These are phyloP conservation scores for Anguilla rostrata DNA, from an alignment of 2,113 vertebrate genomes.

Conservation along the genomic window DNA sequence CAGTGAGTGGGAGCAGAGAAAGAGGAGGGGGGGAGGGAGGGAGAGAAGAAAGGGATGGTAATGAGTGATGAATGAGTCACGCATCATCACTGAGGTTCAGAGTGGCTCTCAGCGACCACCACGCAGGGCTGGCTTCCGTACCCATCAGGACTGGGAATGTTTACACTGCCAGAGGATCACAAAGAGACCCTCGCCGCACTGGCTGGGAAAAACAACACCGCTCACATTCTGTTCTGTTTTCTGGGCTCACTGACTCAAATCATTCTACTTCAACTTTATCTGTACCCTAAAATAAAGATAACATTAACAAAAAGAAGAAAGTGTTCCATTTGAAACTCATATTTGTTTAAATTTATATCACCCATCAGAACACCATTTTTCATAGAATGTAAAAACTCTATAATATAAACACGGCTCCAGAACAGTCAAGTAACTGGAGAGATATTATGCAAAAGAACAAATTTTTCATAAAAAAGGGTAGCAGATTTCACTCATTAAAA, in stretches of 20 bases:
- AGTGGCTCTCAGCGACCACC: conserved; percentile 46
- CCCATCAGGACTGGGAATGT: conserved; percentile 56
- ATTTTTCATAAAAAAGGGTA: conserved; percentile 25
- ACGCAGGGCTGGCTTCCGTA: conserved; percentile 58
- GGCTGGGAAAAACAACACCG: background rate
- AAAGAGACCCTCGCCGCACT: conserved; percentile 12
- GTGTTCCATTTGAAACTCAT: background rate
- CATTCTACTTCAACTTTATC: background rate
- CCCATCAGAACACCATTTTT: background rate
- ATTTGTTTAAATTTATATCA: background rate
- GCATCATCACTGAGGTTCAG: conserved; percentile 59
- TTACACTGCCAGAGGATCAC: conserved; percentile 31
- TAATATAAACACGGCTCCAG: background rate
- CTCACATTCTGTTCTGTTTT: background rate
- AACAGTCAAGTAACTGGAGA: background rate
- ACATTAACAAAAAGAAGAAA: background rate
- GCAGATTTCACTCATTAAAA: conserved; percentile 22
- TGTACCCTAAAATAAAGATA: background rate
- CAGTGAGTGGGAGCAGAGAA: conserved; percentile 49
- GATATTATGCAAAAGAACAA: conserved; percentile 24
- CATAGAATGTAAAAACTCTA: background rate
- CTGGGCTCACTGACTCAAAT: background rate
- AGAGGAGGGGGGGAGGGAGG: conserved; percentile 56
- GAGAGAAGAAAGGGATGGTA: conserved; percentile 68
- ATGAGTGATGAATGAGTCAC: conserved; percentile 74